A percentile compares a stretch with the other conserved stretches of the same genome.
Evolutionary conservation across 2,113 vertebrate species (phyloP).

Genomic region (Hippocampus guttulatus): DNA sequence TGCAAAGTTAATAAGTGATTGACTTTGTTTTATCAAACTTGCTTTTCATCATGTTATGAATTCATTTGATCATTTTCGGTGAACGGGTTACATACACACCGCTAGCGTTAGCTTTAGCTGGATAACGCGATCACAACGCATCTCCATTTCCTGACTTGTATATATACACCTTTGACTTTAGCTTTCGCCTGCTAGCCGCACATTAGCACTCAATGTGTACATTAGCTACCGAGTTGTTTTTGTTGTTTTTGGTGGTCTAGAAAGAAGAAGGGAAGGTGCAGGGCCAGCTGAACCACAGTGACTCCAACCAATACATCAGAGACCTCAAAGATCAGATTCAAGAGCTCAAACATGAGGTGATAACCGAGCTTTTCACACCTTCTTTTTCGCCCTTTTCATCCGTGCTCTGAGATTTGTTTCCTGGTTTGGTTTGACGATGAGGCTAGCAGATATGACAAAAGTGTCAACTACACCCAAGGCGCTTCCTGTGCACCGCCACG

Average conservation of each 20-base stretch:
- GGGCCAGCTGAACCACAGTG: conserved; percentile 94
- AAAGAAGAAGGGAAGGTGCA: conserved; percentile 97
- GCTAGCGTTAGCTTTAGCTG: no score
- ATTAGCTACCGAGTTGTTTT: not conserved
- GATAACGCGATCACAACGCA: no score
- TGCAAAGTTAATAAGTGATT: not conserved
- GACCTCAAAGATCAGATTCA: conserved; percentile 95
- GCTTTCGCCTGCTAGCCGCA: not conserved
- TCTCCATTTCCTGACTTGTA: no score
- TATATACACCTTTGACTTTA: no score
- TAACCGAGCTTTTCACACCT: not conserved
- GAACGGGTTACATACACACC: no score
- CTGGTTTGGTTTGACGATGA: conserved; percentile 49
- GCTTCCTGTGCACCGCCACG: conserved; percentile 63
- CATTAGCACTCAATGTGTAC: not conserved
- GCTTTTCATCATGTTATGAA: not conserved
- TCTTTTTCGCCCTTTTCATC: not conserved
- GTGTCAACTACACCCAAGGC: conserved; percentile 72
- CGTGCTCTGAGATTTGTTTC: conserved; percentile 23
- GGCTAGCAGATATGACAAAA: conserved; percentile 42
- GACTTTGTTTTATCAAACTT: not conserved
- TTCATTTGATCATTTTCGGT: no score
- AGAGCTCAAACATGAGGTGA: conserved; percentile 94
- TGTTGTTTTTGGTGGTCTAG: conserved; percentile 51
- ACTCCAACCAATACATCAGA: conserved; percentile 92